phyloP scores from a whole-genome alignment of 2,797 vertebrate species.

The Megalops cyprinoides region DNA sequence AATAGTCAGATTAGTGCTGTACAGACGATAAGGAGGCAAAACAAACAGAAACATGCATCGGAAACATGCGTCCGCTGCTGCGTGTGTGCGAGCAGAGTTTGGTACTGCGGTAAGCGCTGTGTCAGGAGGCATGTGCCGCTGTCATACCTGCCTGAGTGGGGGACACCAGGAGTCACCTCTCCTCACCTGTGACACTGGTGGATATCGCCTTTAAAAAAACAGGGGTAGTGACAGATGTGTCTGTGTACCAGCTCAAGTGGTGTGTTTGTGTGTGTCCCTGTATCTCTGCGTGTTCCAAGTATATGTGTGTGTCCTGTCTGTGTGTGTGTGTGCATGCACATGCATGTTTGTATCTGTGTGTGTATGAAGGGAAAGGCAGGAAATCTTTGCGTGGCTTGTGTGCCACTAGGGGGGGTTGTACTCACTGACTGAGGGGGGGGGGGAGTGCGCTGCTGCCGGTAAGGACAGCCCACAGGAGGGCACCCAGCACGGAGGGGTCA shows the following conservation, averaged over 20 bases:
- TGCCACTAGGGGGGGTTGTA: no score
- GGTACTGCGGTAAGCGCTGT: background rate
- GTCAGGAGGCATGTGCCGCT: background rate
- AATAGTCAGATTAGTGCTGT: background rate
- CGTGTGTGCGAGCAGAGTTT: background rate
- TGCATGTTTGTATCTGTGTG: no score
- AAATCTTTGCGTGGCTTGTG: no score
- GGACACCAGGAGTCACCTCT: background rate
- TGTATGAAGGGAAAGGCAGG: no score
- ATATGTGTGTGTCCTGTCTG: no score
- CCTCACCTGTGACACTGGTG: background rate
- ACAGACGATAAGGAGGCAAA: background rate
- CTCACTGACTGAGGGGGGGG: no score
- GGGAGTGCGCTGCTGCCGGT: no score
- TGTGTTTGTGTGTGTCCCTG: background rate
- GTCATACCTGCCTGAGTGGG: background rate
- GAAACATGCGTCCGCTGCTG: background rate
- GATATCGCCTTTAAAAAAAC: background rate
- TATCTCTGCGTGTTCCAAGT: no score
- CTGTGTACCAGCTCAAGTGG: background rate
- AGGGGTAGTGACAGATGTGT: no score
- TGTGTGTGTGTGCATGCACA: background rate
- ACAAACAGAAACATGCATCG: slow-evolving; percentile 12
- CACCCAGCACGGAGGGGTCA: no score
- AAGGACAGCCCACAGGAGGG: no score